Percentiles rank a stretch among this genome's conserved stretches.
Evolutionary conservation across 1,140 invertebrate genomes (phyloP).

Genomic region (Scaptomyza pallida): DNA sequence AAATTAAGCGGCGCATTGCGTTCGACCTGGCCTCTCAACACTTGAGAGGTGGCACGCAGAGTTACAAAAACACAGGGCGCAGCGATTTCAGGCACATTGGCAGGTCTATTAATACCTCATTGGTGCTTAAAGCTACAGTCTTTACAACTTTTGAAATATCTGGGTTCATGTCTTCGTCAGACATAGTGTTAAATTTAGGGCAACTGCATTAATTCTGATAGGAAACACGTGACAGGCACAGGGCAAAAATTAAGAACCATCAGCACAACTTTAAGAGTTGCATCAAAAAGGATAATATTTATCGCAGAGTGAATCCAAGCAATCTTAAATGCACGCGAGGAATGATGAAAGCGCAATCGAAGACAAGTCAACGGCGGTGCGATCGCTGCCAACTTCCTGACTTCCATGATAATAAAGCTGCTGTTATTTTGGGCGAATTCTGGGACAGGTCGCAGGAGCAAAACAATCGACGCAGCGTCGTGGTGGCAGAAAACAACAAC

Average conservation of each 20-base stretch:
- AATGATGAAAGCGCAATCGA: slow-evolving; percentile 65
- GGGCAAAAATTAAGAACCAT: slow-evolving; percentile 5
- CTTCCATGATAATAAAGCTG: slow-evolving; percentile 59
- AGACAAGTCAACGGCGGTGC: slow-evolving; percentile 32
- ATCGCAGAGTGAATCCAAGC: slow-evolving; percentile 28
- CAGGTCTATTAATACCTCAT: too few relatives aligned
- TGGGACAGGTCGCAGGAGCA: slow-evolving; percentile 74
- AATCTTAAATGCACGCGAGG: slow-evolving; percentile 51
- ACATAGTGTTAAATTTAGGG: too few relatives aligned
- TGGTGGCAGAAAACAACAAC: slow-evolving; percentile 72
- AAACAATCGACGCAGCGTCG: slow-evolving; percentile 79
- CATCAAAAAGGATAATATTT: slow-evolving; percentile 15
- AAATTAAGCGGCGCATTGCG: too few relatives aligned
- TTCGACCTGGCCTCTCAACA: too few relatives aligned
- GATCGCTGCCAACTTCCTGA: slow-evolving; percentile 36
- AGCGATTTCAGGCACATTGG: too few relatives aligned
- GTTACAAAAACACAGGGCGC: too few relatives aligned
- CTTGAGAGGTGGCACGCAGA: too few relatives aligned
- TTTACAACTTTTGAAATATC: too few relatives aligned
- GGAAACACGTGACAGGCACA: slow-evolving; percentile 1
- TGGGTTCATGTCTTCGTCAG: too few relatives aligned
- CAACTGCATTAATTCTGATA: slow-evolving; percentile 15
- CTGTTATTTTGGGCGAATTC: slow-evolving; percentile 34
- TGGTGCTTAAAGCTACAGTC: too few relatives aligned
- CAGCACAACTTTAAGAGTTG: background rate